Evolutionary conservation across 64 coral and sea anemone genomes (phyloP).

Genomic region (Acropora yongei): DNA sequence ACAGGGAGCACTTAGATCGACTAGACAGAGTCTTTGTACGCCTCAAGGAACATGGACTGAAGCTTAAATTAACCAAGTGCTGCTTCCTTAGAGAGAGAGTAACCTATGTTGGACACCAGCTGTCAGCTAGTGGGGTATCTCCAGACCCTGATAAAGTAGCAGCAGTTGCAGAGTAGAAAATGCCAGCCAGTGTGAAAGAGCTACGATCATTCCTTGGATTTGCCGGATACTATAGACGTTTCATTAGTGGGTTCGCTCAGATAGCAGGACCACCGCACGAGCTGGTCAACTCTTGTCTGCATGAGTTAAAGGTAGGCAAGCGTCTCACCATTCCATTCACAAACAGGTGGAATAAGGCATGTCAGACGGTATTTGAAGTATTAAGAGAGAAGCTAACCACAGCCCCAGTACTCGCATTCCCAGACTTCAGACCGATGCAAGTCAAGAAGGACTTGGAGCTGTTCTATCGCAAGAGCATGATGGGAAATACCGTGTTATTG

Average conservation of each 20-base stretch:
- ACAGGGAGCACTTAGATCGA: neutral
- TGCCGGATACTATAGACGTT: neutral
- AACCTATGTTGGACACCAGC: neutral
- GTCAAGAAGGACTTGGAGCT: too few species aligned
- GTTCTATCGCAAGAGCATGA: too few species aligned
- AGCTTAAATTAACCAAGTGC: neutral
- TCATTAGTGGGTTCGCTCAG: neutral
- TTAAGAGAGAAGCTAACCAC: too few species aligned
- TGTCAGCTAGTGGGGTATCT: neutral
- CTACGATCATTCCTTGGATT: neutral
- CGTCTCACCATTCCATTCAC: too few species aligned
- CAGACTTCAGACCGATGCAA: too few species aligned
- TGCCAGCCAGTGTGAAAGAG: neutral
- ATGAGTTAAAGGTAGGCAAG: too few species aligned
- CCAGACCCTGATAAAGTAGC: neutral
- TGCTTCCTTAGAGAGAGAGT: neutral
- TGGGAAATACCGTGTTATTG: too few species aligned
- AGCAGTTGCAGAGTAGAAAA: neutral
- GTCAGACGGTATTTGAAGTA: too few species aligned
- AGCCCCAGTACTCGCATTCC: too few species aligned
- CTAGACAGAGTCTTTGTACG: neutral
- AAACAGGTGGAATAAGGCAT: too few species aligned
- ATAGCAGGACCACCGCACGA: neutral
- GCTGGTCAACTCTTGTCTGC: neutral
- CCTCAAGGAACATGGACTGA: neutral